These are phyloP conservation scores for Sebastolobus alascanus DNA, from an alignment of 2,797 vertebrate genomes.

Conservation along the genomic window DNA sequence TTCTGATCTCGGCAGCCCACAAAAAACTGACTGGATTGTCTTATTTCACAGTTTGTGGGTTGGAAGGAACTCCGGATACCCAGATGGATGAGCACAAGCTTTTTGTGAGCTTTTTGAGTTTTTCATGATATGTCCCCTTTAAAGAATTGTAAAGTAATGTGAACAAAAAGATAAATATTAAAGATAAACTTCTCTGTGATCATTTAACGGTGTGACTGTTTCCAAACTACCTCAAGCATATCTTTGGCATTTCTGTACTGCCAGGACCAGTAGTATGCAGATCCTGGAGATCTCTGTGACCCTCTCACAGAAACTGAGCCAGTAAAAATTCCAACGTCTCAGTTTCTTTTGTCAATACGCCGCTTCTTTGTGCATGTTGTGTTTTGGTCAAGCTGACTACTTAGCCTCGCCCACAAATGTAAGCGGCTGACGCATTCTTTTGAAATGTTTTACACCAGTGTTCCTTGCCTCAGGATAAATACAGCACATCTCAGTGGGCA, in stretches of 20 bases:
- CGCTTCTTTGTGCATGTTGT: neutral
- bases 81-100: no score
- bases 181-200: no score
- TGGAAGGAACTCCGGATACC: no score
- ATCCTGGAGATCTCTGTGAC: neutral
- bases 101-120: no score
- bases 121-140: no score
- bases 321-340: neutral
- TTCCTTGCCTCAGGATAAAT: slow-evolving; percentile 13
- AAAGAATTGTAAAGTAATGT: no score
- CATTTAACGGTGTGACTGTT: neutral
- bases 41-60: no score
- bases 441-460: slow-evolving; percentile 1
- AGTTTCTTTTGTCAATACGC: neutral
- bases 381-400: neutral
- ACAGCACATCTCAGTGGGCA: slow-evolving; percentile 20
- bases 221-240: neutral
- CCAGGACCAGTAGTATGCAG: neutral
- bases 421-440: neutral
- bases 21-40: no score
- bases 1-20: no score
- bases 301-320: neutral
- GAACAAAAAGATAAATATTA: no score
- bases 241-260: neutral
- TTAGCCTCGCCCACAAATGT: neutral